Conservation (phyloP, 53 echinoderm and acorn worm genomes). For the Hippasteria phrygiana region DNA sequence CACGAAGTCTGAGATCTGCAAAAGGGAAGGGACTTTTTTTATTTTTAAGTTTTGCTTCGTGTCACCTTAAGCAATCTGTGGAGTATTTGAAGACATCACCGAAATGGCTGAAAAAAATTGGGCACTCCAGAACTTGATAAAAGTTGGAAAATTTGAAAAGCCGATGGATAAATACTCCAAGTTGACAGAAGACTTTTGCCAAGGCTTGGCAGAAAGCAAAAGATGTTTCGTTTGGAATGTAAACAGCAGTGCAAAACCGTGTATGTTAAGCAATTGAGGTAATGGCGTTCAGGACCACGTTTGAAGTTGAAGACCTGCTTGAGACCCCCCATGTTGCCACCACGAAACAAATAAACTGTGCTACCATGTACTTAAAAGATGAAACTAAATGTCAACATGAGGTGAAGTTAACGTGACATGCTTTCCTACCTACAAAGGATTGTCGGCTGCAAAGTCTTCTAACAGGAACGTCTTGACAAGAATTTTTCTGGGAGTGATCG, state of each 20-base stretch:
- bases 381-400: background rate
- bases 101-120: background rate
- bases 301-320: no score
- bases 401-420: background rate
- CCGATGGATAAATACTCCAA: no score
- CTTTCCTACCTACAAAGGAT: constrained; percentile 15
- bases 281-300: no score
- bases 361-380: constrained; percentile 13
- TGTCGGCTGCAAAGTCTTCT: background rate
- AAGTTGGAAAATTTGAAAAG: no score
- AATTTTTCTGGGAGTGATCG: background rate
- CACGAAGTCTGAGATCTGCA: constrained; percentile 44
- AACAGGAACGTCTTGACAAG: background rate
- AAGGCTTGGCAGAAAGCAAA: no score
- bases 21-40: background rate
- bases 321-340: no score
- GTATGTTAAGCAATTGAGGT: no score
- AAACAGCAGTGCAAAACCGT: no score
- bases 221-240: no score
- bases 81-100: background rate
- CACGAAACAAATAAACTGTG: background rate
- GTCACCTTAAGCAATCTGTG: background rate
- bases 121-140: no score
- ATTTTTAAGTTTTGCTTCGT: background rate
- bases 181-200: no score